Evolutionary conservation across 2,113 vertebrate genomes (phyloP), one percentile per base, ranked within the genome.

Genomic region (Fukomys damarensis): DNA sequence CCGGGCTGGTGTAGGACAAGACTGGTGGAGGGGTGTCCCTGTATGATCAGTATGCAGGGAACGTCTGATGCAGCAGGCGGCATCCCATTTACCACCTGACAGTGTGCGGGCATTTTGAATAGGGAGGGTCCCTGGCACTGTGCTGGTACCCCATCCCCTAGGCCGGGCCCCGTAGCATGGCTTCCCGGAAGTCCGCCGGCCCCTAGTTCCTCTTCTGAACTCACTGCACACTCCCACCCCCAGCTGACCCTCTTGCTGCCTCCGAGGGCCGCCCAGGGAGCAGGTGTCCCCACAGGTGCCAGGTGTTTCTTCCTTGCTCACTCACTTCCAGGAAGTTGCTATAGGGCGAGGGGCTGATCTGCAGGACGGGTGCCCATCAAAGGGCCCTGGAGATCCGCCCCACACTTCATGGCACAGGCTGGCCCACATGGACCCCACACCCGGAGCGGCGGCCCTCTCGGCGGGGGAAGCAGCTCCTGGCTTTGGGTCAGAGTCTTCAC

Each of bases 1-100:
- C 43, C 35, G 66, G 38, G 32, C 3, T 52, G 54, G 81, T n/a
- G 38, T 49, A 74, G 88, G 35, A 4, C 17, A 54, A 59, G 54
- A 32, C 65, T 56, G 24, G 77, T 70, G 5, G 5, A 24, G 35
- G 86, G 72, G 32, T 87, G 84, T 74, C 95, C 84, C 22, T n/a
- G 87, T 65, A 92, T 96, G 93, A 92, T 61, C 82, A 66, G 96
- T 72, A 49, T 10, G 28, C 28, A 30, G 43, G 41, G 41, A 94
- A 86, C 63, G 0, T 80, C 2, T 70, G 56, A 81, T 22, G 81
- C 49, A 13, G 43, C 0, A 1, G 54, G 35, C 12, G 46, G 32
- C 3, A 13, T n/a, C 91, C 80, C 12, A 7, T 5, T 86, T 77
- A 93, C 93, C 93, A 30, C 24, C 32, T 3, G 30, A 0, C 63